Evolutionary conservation across 2,797 vertebrate species (phyloP), one percentile per base, ranked within the genome.

Genomic region (Leuciscus waleckii): DNA sequence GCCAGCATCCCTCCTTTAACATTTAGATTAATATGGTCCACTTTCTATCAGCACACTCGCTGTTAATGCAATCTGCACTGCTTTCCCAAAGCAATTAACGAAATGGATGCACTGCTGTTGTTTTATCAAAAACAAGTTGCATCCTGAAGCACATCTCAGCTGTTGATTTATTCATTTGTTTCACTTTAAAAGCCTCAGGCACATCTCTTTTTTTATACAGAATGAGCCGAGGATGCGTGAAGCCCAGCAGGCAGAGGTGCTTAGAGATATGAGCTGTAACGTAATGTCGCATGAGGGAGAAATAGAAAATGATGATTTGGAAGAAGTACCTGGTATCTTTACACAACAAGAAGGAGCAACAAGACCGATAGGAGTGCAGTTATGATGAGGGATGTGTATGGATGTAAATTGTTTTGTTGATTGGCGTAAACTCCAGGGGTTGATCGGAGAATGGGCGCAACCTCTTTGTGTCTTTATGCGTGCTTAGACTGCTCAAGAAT

Each of bases 91-190:
- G 94, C 94, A 95, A 95, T 95, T 95, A 95, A 92, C 88, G 39
- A 74, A 92, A 90, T 88, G 90, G 87, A 90, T 92, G 89, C 92
- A 90, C 92, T 90, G 89, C 92, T 80, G 87, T 88, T 93, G 90
- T 94, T 93, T 95, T 94, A 94, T 93, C 94, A 94, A 92, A 93
- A 95, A 93, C 93, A 93, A 93, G 93, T 93, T 93, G 92, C 90
- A 92, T 95, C 91, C 93, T 94, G 93, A 95, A 90, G 92, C 85
- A 89, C 91, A 91, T 89, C 92, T 92, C 90, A 94, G 93, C 92
- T 90, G 90, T 91, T 94, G 91, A 95, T 93, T 95, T 94, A 95
- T 95, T 95, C 93, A 94, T 95, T 91, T 88, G 91, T 94, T 94
- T 93, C 23, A 92, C 91, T 93, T 91, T 92, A 91, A 93, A 87